Percentiles rank a stretch among this genome's conserved stretches.
phyloP scores from a whole-genome alignment of 2,797 vertebrate species.

The Xenentodon cancila region DNA sequence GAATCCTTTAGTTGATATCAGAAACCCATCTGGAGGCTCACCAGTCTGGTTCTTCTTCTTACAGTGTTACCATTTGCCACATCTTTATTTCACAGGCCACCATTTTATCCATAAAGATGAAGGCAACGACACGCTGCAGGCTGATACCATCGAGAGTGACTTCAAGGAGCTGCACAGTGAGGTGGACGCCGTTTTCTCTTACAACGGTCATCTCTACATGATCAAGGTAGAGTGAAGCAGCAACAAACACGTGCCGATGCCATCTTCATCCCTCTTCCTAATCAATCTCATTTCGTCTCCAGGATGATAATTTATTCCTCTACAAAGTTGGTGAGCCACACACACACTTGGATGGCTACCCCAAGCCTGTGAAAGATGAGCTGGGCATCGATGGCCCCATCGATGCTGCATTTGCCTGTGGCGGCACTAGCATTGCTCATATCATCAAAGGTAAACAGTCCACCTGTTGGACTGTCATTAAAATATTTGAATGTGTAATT shows the following conservation, averaged over 20 bases:
- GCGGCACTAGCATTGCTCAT: slow-evolving; percentile 66
- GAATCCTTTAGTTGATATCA: too few relatives aligned
- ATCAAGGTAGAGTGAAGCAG: slow-evolving; percentile 62
- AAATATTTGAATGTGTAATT: too few relatives aligned
- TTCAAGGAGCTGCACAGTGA: slow-evolving; percentile 78
- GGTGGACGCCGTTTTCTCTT: slow-evolving; percentile 72
- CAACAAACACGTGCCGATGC: not conserved
- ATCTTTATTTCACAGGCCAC: slow-evolving; percentile 57
- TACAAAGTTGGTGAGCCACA: slow-evolving; percentile 79
- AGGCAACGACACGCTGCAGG: slow-evolving; percentile 39
- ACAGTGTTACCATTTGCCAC: not conserved
- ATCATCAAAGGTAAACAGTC: slow-evolving; percentile 80
- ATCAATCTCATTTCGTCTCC: not conserved
- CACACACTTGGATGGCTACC: slow-evolving; percentile 79
- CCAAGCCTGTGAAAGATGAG: slow-evolving; percentile 80
- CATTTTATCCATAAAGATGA: slow-evolving; percentile 59
- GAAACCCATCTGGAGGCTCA: too few relatives aligned
- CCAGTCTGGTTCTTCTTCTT: not conserved
- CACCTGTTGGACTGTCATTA: too few relatives aligned
- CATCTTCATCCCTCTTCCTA: not conserved
- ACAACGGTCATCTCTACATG: slow-evolving; percentile 71
- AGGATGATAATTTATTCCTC: slow-evolving; percentile 79
- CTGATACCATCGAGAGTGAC: slow-evolving; percentile 55
- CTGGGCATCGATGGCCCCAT: slow-evolving; percentile 77
- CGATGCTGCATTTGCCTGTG: slow-evolving; percentile 85